Evolutionary conservation across 2,797 vertebrate genomes (phyloP).

Genomic region (Stomatorhinus walkeri): DNA sequence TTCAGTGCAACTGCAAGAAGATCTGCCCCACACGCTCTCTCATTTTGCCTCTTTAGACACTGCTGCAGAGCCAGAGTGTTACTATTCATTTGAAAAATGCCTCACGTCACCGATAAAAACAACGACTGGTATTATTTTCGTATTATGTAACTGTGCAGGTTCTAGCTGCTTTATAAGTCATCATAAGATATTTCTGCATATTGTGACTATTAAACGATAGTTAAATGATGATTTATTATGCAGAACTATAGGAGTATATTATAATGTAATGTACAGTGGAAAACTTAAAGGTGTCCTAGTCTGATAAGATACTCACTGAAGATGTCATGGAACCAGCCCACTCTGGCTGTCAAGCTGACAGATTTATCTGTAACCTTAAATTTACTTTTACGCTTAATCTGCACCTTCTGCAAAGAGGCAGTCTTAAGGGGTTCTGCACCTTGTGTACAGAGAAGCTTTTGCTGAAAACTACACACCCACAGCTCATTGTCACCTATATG

Average conservation of each 20-base stretch:
- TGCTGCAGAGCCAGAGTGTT: background rate
- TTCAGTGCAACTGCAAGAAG: background rate
- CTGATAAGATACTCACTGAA: background rate
- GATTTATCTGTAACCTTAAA: background rate
- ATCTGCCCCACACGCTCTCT: background rate
- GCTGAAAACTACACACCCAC: background rate
- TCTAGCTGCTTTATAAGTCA: background rate
- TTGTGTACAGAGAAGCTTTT: background rate
- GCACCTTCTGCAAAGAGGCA: background rate
- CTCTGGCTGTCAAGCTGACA: background rate
- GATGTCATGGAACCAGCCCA: background rate
- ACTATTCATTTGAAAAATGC: background rate
- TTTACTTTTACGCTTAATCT: background rate
- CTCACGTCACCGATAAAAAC: background rate
- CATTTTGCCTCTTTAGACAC: background rate
- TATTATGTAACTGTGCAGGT: background rate
- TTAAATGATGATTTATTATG: background rate
- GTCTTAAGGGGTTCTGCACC: background rate
- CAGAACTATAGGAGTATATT: background rate
- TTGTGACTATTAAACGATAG: background rate
- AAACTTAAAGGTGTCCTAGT: background rate
- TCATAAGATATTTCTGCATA: background rate
- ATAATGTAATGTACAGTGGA: background rate
- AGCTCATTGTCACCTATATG: background rate
- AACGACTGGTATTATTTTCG: background rate